Evolutionary conservation across 2,113 vertebrate species (phyloP).

Genomic region (cattle (Bos taurus)): DNA sequence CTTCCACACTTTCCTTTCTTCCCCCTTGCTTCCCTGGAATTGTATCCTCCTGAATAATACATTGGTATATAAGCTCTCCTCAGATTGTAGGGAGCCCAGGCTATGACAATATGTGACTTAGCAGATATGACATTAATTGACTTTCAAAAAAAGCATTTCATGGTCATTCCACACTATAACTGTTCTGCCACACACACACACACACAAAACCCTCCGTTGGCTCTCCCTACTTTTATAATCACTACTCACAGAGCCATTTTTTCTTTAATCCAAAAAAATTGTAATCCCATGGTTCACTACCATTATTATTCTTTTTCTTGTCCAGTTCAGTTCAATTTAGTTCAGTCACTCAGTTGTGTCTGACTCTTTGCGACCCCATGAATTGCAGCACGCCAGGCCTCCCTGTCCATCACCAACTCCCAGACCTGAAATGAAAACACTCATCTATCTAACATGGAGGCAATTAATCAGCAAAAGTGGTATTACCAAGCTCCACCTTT

Average conservation of each 20-base stretch:
- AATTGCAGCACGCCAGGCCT: no score
- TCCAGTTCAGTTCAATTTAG: not conserved
- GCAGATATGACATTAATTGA: not conserved
- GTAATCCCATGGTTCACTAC: not conserved
- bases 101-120: conserved; percentile 19
- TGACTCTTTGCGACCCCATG: no score
- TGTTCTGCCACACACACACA: not conserved
- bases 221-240: not conserved
- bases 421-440: not conserved
- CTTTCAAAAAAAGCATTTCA: conserved; percentile 42
- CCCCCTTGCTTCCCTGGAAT: not conserved
- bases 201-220: not conserved
- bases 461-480: conserved; percentile 30
- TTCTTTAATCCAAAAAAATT: conserved; percentile 25
- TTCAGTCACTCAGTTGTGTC: no score
- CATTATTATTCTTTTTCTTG: not conserved
- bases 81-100: not conserved
- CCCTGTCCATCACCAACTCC: no score
- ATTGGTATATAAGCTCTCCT: not conserved
- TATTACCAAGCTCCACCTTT: not conserved
- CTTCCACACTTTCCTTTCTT: not conserved
- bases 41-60: not conserved
- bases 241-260: conserved; percentile 10
- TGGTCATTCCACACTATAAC: not conserved
- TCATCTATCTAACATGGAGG: conserved; percentile 23